Conservation (phyloP, 92 coral and sea anemone species). For the Zoanthus sociatus region DNA sequence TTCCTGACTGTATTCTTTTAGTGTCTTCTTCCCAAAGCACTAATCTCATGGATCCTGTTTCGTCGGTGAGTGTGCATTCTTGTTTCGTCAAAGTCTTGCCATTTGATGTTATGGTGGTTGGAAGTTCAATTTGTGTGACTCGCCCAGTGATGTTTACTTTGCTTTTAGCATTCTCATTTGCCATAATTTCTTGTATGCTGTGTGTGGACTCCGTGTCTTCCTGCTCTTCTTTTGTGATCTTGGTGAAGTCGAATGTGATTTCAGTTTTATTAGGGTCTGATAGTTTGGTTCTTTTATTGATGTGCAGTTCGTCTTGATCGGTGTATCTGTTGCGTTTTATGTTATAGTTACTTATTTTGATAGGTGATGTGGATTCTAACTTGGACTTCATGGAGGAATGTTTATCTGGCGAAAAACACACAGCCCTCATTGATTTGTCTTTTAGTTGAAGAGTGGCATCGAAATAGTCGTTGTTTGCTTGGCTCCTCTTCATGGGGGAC, state of each 20-base stretch:
- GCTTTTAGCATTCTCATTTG: slow-evolving; percentile 46
- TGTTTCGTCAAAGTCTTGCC: slow-evolving; percentile 51
- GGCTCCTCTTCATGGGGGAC: slow-evolving; percentile 64
- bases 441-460: slow-evolving; percentile 60
- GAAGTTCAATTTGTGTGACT: slow-evolving; percentile 56
- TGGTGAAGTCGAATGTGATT: slow-evolving; percentile 47
- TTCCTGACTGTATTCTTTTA: slow-evolving; percentile 40
- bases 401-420: slow-evolving; percentile 69
- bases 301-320: slow-evolving; percentile 51
- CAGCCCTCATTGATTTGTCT: slow-evolving; percentile 55
- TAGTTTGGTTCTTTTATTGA: slow-evolving; percentile 56
- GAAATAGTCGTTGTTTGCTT: slow-evolving; percentile 62
- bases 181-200: slow-evolving; percentile 56
- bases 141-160: slow-evolving; percentile 60
- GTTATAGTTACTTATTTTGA: slow-evolving; percentile 24
- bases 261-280: slow-evolving; percentile 48
- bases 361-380: slow-evolving; percentile 42
- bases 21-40: slow-evolving; percentile 56
- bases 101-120: slow-evolving; percentile 48
- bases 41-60: slow-evolving; percentile 54
- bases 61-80: slow-evolving; percentile 49
- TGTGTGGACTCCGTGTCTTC: slow-evolving; percentile 36
- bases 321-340: slow-evolving; percentile 38
- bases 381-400: slow-evolving; percentile 45
- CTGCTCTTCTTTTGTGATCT: slow-evolving; percentile 31